Evolutionary conservation across 2,113 vertebrate genomes (phyloP), one percentile per base, ranked within the genome.

Genomic region (Holacanthus passer): DNA sequence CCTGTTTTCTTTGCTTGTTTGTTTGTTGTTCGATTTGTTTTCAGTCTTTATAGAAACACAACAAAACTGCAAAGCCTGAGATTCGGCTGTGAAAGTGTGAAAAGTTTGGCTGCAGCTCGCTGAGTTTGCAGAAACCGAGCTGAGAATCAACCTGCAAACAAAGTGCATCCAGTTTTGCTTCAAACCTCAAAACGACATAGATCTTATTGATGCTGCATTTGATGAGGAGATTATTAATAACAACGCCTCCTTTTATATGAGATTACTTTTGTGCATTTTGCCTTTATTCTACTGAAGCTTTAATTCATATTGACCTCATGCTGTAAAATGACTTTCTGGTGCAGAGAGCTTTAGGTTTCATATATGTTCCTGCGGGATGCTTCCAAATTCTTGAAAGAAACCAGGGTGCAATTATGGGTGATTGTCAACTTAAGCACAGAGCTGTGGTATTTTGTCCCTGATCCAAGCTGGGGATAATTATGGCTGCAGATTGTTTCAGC

Each of bases 401-500:
- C 35, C 16, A 20, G 7, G 29, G 3, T 41, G 16, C 14, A 22
- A 20, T 53, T 14, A 1, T 67, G 69, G 35, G 32, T 59, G 43
- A 45, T 59, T 75, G 64, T 67, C 59, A 62, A 64, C 16, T 68
- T 22, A 50, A 66, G 19, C 60, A 53, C 59, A 45, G 27, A 3
- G 41, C 60, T 66, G 64, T 81, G 69, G 79, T 70, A 27, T 59
- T 11, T 41, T 71, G 59, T 64, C 35, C 55, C 50, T 14, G 41
- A 41, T 71, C 81, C 73, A 72, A 48, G 47, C 73, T 60, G 45
- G 4, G 22, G 31, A 76, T 79, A 73, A 79, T 67, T 79, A 66
- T 74, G 39, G 47, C 77, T 84, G 35, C 13, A 39, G 59, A 3
- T 55, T 41, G 3, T 58, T 52, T 71, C 47, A 66, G 27, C 16